Conservation (phyloP, 2,888 invertebrate genomes). For the Ametastegia equiseti region DNA sequence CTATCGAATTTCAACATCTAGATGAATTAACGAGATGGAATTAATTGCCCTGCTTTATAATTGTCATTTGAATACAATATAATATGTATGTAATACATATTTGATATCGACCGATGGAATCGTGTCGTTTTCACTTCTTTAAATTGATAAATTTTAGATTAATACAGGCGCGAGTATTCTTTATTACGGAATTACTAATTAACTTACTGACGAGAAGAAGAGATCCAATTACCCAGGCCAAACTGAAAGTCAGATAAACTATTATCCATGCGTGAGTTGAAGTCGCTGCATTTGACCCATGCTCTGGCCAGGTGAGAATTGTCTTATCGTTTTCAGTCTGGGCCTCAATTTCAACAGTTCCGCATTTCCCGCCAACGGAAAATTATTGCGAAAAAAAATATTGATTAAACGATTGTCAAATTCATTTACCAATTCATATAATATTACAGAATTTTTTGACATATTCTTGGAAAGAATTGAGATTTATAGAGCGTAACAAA, state of each 20-base stretch:
- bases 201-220: slow-evolving; percentile 46
- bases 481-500: not conserved
- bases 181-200: not conserved
- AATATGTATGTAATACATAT: too few relatives aligned
- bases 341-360: slow-evolving; percentile 26
- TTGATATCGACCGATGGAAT: too few relatives aligned
- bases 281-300: not conserved
- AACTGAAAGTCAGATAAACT: slow-evolving; percentile 30
- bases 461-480: too few relatives aligned
- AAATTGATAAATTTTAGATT: too few relatives aligned
- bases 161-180: too few relatives aligned
- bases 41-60: too few relatives aligned
- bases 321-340: slow-evolving; percentile 6
- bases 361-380: slow-evolving; percentile 35
- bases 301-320: slow-evolving; percentile 25
- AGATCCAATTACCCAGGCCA: slow-evolving; percentile 39
- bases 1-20: not conserved
- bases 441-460: too few relatives aligned
- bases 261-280: slow-evolving; percentile 28
- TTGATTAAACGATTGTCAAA: not conserved
- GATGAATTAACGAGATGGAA: too few relatives aligned
- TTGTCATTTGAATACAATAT: too few relatives aligned
- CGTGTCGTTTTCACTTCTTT: too few relatives aligned
- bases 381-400: not conserved
- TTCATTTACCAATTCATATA: too few relatives aligned